phyloP scores from a whole-genome alignment of 2,888 invertebrate genomes.

The Suillia variegata region DNA sequence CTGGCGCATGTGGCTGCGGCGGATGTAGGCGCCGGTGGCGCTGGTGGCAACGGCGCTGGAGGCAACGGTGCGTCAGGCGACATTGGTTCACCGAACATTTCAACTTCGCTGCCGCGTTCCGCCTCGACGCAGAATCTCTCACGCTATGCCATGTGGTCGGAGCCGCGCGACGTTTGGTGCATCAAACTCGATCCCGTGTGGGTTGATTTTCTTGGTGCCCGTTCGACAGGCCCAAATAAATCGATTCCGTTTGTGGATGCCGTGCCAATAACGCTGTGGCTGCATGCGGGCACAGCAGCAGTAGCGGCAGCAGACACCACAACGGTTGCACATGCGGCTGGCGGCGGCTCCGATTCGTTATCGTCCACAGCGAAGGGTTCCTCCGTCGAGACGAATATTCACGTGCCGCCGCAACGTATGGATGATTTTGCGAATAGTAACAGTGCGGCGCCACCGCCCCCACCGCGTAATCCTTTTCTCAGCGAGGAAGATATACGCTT shows the following conservation, averaged over 20 bases:
- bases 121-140: constrained; percentile 55
- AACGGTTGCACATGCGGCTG: no score
- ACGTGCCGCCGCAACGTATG: constrained; percentile 37
- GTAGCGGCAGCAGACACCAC: constrained; percentile 27
- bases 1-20: constrained; percentile 71
- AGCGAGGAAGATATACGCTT: constrained; percentile 52
- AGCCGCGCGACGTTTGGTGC: constrained; percentile 88
- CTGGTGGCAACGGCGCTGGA: constrained; percentile 30
- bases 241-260: constrained; percentile 84
- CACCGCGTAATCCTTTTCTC: constrained; percentile 54
- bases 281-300: constrained; percentile 62
- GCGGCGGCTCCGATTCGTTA: constrained; percentile 35
- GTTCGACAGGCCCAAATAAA: constrained; percentile 74
- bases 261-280: constrained; percentile 86
- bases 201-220: constrained; percentile 88
- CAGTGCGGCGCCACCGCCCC: constrained; percentile 36
- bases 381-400: constrained; percentile 38
- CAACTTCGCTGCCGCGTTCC: constrained; percentile 45
- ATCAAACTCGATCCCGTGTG: constrained; percentile 87
- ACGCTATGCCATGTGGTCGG: constrained; percentile 74
- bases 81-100: constrained; percentile 31
- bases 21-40: constrained; percentile 52
- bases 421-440: constrained; percentile 38
- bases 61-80: constrained; percentile 32
- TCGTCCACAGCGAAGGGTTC: constrained; percentile 39